A percentile compares a stretch with the other conserved stretches of the same genome.
These are phyloP conservation scores for Porites cylindrica DNA, from an alignment of 92 coral and sea anemone species.

Conservation along the genomic window DNA sequence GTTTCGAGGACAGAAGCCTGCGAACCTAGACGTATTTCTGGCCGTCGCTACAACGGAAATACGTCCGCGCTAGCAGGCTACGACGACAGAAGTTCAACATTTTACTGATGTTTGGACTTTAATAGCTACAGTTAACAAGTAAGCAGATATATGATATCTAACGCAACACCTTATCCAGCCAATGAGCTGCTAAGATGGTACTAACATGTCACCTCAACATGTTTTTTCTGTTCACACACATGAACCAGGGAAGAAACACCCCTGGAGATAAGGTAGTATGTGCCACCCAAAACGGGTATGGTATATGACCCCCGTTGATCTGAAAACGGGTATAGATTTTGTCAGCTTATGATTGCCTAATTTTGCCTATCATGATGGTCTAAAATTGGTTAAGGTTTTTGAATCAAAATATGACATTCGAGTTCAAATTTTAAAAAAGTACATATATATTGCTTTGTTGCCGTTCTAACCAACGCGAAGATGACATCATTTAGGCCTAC, in stretches of 20 bases:
- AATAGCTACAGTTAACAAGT: background rate
- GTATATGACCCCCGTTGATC: too few species aligned
- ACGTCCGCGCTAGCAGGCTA: background rate
- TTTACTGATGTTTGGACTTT: background rate
- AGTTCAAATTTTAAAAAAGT: too few species aligned
- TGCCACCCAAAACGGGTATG: too few species aligned
- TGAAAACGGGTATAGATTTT: too few species aligned
- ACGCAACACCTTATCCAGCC: conserved; percentile 42
- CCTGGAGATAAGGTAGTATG: background rate
- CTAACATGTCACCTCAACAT: background rate
- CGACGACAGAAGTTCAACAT: background rate
- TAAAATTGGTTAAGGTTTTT: too few species aligned
- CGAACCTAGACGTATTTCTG: too few species aligned
- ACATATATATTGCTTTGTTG: too few species aligned
- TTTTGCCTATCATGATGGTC: background rate
- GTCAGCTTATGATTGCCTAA: background rate
- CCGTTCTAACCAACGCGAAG: too few species aligned
- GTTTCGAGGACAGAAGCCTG: too few species aligned
- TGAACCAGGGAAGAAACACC: background rate
- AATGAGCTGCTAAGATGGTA: conserved; percentile 28
- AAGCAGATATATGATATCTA: conserved; percentile 54
- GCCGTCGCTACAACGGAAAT: too few species aligned
- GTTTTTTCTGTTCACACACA: conserved; percentile 11
- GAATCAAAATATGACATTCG: too few species aligned
- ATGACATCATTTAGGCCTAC: too few species aligned